Base-by-base conservation (phyloP, 2,888 invertebrate species). In the Amphipyra berbera region DNA sequence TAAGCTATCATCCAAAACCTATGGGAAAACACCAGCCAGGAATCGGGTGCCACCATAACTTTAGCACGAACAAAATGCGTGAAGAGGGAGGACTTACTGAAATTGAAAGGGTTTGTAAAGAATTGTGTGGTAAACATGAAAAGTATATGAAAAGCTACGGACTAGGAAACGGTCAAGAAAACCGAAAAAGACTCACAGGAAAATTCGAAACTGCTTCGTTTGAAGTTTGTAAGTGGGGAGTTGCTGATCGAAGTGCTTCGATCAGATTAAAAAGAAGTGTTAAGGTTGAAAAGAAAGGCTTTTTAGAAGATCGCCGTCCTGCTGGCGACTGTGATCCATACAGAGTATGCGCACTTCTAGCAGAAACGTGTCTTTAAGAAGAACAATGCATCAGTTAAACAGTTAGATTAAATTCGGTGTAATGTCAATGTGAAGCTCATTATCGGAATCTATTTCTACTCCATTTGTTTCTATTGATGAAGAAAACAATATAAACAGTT, bases 251-350 rank as follows among this genome's bases (percentile, higher is more conserved):
- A 70, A 98, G 97, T 47, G 97, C 97, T 80, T 98, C 98, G 80
- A 97, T 99, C 84, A 97, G 99, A 78, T 97, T 99, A 83, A 99
- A 99, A n/a, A 96, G 98, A 58, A 97, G 96, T 66, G 98, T 98
- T 57, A 97, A 97, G 42, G 97, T 97, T 75, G 97, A 98, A 33
- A 97, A 97, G 81, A 97, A 97, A 88, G 99, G 99, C 1, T 99
- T 98, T 88, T 95, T 99, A 74, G 99, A 99, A 93, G 99, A 99
- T 93, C 96, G 99, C 70, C 96, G 99, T 83, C 98, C 98, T 33
- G 96, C 98, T 65, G 98, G 98, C 59, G 98, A 98, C 90, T 98
- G 98, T 91, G 98, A 98, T 94, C 98, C 98, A 0, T 98, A 98
- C 41, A 83, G 89, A 82, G 89, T 94, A 12, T 93, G 93, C 77